Evolutionary conservation across 2,113 vertebrate species (phyloP).

Genomic region (Brachypodius melanocephalos): DNA sequence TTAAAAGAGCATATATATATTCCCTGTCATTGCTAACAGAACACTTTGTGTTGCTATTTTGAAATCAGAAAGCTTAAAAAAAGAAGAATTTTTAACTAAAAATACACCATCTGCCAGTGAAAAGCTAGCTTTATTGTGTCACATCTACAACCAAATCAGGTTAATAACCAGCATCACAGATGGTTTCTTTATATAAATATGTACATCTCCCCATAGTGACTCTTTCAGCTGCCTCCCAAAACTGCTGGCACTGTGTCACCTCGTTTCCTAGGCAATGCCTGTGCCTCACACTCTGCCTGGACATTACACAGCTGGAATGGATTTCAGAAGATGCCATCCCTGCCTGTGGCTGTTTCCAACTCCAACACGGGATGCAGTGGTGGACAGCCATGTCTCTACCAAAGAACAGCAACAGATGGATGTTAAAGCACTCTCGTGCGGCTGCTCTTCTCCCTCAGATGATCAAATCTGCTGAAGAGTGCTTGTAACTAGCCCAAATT

Average conservation of each 20-base stretch:
- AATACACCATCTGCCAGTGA: constrained; percentile 27
- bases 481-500: background rate
- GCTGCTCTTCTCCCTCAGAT: background rate
- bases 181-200: constrained; percentile 40
- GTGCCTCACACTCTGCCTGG: background rate
- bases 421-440: background rate
- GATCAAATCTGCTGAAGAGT: background rate
- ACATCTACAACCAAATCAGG: background rate
- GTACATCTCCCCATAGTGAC: background rate
- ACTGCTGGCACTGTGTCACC: background rate
- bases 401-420: background rate
- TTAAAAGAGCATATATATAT: background rate
- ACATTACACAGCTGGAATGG: background rate
- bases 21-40: background rate
- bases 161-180: constrained; percentile 49
- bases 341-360: background rate
- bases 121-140: constrained; percentile 17
- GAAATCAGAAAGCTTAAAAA: background rate
- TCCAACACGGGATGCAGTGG: background rate
- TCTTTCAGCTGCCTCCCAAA: constrained; percentile 1
- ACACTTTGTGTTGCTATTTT: background rate
- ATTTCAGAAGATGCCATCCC: background rate
- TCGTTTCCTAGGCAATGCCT: background rate
- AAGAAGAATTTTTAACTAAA: background rate
- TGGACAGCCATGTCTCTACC: background rate